These are phyloP conservation scores for Phasia obesa DNA, from an alignment of 2,888 invertebrate species.

Conservation along the genomic window DNA sequence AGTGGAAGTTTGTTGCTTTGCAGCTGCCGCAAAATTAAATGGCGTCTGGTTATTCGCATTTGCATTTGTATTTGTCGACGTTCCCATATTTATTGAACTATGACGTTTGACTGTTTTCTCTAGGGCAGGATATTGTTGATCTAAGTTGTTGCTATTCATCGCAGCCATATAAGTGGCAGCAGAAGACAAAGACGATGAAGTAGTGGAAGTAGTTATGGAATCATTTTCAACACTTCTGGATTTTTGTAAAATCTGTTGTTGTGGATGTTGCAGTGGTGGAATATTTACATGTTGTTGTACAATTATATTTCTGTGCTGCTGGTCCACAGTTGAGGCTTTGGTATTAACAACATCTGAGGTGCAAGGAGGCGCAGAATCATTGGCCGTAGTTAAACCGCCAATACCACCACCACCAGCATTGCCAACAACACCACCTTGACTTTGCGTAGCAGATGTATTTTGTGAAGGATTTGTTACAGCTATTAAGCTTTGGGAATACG, in stretches of 20 bases:
- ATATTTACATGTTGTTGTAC: constrained; percentile 57
- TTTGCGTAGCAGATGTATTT: constrained; percentile 26
- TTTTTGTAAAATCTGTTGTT: constrained; percentile 78
- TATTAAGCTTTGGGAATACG: constrained; percentile 77
- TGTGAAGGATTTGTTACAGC: constrained; percentile 59
- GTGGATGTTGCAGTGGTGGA: constrained; percentile 56
- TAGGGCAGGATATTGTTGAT: constrained; percentile 82
- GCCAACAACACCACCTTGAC: neutral
- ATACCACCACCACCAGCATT: neutral
- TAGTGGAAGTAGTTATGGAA: constrained; percentile 71
- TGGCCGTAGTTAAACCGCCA: too few species aligned
- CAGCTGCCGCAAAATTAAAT: constrained; percentile 73
- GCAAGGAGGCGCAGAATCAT: neutral
- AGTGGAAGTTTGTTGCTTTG: constrained; percentile 69
- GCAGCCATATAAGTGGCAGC: constrained; percentile 56
- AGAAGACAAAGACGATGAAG: constrained; percentile 46
- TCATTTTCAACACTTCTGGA: constrained; percentile 82
- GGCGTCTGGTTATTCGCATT: constrained; percentile 56
- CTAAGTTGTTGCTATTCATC: constrained; percentile 78
- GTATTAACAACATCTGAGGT: constrained; percentile 36
- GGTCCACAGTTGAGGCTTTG: constrained; percentile 47
- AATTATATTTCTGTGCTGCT: constrained; percentile 50
- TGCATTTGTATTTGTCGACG: neutral
- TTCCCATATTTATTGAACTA: constrained; percentile 76
- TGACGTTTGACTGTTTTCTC: constrained; percentile 82